A percentile compares a stretch with the other conserved stretches of the same genome.
phyloP scores from a whole-genome alignment of 2,888 invertebrate genomes.

The Pogonocherus hispidulus region DNA sequence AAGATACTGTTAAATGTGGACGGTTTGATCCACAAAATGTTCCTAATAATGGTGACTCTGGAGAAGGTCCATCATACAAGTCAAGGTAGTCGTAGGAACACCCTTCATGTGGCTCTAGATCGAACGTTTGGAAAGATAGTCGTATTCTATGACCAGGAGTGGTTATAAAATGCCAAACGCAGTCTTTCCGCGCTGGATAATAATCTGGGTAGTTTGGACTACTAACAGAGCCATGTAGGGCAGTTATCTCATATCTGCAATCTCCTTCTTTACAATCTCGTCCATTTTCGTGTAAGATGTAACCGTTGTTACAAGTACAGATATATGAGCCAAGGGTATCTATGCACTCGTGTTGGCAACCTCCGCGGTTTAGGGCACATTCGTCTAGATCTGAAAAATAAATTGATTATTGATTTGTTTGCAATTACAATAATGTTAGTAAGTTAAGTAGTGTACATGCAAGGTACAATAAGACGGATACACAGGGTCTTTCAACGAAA shows the following conservation, averaged over 20 bases:
- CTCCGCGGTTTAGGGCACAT: conserved; percentile 97
- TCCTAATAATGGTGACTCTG: conserved; percentile 86
- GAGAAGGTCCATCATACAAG: conserved; percentile 93
- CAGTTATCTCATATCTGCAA: conserved; percentile 94
- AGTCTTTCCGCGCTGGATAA: conserved; percentile 94
- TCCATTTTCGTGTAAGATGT: conserved; percentile 93
- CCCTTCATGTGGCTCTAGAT: conserved; percentile 96
- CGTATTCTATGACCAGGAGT: conserved; percentile 84
- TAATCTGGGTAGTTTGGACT: conserved; percentile 96
- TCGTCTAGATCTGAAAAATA: conserved; percentile 89
- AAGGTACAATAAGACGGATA: too few species aligned
- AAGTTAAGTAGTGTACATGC: too few species aligned
- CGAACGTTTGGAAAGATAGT: conserved; percentile 92
- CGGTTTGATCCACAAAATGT: conserved; percentile 88
- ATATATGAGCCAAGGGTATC: conserved; percentile 95
- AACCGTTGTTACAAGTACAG: conserved; percentile 96
- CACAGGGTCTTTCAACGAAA: too few species aligned
- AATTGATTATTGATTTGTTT: conserved; percentile 4
- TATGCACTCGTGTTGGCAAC: conserved; percentile 96
- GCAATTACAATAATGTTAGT: too few species aligned
- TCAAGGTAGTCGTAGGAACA: conserved; percentile 97
- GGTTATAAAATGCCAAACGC: conserved; percentile 97
- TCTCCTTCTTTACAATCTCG: conserved; percentile 98
- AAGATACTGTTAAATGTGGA: conserved; percentile 89
- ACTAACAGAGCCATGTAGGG: conserved; percentile 86